Evolutionary conservation across 2,797 vertebrate genomes (phyloP).

Genomic region (Oophaga sylvatica): DNA sequence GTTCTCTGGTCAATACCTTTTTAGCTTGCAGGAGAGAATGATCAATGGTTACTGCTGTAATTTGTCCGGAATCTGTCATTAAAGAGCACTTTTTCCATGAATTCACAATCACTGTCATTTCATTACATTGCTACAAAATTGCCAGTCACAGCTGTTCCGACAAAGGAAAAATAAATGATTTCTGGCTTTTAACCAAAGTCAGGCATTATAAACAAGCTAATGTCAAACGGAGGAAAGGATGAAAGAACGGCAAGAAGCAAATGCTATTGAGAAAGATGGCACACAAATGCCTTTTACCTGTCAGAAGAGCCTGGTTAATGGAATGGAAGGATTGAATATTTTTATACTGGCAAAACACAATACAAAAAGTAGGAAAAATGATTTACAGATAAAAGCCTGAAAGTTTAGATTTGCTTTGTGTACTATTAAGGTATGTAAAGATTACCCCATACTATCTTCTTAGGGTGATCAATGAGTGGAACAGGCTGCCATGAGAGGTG

Average conservation of each 20-base stretch:
- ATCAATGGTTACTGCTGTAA: conserved; percentile 69
- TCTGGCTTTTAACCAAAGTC: conserved; percentile 46
- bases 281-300: conserved; percentile 14
- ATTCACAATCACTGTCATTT: conserved; percentile 65
- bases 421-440: background rate
- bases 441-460: background rate
- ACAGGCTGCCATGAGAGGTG: too few relatives aligned
- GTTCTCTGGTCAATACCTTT: conserved; percentile 62
- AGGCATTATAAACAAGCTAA: conserved; percentile 30
- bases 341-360: background rate
- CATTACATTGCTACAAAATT: conserved; percentile 45
- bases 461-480: too few relatives aligned
- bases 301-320: background rate
- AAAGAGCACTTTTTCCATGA: conserved; percentile 67
- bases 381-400: background rate
- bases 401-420: background rate
- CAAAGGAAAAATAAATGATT: conserved; percentile 42
- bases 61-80: conserved; percentile 68
- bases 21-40: conserved; percentile 66
- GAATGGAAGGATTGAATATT: conserved; percentile 13
- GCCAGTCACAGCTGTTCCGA: conserved; percentile 36
- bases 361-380: background rate
- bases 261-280: background rate
- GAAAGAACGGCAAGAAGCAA: conserved; percentile 13
- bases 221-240: conserved; percentile 19